Conservation (phyloP, 1,140 invertebrate genomes). For the Aplysia californica region DNA sequence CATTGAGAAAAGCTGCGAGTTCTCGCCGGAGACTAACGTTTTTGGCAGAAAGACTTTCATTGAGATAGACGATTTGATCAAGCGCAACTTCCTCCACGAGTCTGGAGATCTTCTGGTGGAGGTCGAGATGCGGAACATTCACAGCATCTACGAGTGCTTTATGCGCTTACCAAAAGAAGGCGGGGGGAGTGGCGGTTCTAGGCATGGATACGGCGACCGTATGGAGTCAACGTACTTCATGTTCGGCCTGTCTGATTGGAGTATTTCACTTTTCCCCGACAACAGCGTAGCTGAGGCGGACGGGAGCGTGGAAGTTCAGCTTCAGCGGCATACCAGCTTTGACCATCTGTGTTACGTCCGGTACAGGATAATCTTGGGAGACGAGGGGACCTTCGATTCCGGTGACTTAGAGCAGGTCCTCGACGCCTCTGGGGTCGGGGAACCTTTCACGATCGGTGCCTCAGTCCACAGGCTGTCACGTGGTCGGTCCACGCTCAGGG, state of each 20-base stretch:
- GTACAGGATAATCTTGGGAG: slow-evolving; percentile 79
- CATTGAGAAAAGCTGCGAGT: slow-evolving; percentile 79
- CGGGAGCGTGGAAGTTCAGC: slow-evolving; percentile 70
- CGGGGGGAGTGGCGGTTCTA: slow-evolving; percentile 21
- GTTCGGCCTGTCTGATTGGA: slow-evolving; percentile 89
- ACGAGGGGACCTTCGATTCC: slow-evolving; percentile 78
- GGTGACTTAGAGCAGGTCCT: slow-evolving; percentile 82
- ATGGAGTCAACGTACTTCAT: slow-evolving; percentile 80
- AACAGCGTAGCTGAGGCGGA: slow-evolving; percentile 64
- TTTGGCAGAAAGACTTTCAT: slow-evolving; percentile 86
- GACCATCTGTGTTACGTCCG: slow-evolving; percentile 82
- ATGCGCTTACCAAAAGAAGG: slow-evolving; percentile 49
- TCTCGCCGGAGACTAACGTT: slow-evolving; percentile 80
- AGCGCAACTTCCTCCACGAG: slow-evolving; percentile 82
- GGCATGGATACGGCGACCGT: slow-evolving; percentile 64
- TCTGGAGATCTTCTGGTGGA: slow-evolving; percentile 88
- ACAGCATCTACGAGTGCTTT: slow-evolving; percentile 80
- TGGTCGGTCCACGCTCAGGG: slow-evolving; percentile 71
- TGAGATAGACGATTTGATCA: slow-evolving; percentile 80
- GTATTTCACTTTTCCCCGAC: slow-evolving; percentile 78
- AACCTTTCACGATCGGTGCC: slow-evolving; percentile 47
- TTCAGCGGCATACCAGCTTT: slow-evolving; percentile 83
- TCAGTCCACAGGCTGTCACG: slow-evolving; percentile 44
- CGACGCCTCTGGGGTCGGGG: slow-evolving; percentile 71
- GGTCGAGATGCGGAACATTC: slow-evolving; percentile 81